Conservation (phyloP, 1,140 invertebrate species). For the Gonatopus flavifemur region DNA sequence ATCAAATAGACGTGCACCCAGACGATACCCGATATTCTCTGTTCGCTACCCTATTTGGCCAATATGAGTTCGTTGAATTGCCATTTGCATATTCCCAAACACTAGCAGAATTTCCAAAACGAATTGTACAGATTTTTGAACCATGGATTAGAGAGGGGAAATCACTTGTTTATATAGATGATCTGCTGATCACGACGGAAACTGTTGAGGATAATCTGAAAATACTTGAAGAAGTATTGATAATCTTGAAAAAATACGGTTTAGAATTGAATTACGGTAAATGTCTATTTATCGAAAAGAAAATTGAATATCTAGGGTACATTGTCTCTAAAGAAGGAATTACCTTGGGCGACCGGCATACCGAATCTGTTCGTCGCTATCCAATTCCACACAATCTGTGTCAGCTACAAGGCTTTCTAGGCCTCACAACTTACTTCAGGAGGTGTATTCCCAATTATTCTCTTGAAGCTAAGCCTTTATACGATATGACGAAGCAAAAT, state of each 20-base stretch:
- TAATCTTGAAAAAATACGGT: background rate
- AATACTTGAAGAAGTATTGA: accelerated
- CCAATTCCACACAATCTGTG: background rate
- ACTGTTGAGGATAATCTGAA: background rate
- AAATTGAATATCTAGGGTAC: background rate
- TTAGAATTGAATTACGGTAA: conserved; percentile 3
- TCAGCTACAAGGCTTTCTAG: conserved; percentile 30
- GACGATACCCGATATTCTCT: background rate
- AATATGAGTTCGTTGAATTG: background rate
- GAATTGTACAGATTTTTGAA: background rate
- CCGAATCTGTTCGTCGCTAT: background rate
- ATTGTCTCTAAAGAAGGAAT: background rate
- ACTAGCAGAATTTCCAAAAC: background rate
- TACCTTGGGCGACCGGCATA: background rate
- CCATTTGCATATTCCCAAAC: background rate
- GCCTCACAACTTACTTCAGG: conserved; percentile 25
- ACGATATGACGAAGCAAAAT: background rate
- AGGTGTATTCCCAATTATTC: conserved; percentile 21
- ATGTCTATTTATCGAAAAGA: background rate
- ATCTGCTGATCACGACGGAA: background rate
- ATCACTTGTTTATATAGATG: conserved; percentile 1
- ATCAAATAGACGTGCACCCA: background rate
- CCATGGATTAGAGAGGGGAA: background rate
- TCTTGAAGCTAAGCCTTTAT: background rate
- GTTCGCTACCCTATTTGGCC: background rate